Evolutionary conservation across 2,797 vertebrate genomes (phyloP).

Genomic region (Falco cherrug): DNA sequence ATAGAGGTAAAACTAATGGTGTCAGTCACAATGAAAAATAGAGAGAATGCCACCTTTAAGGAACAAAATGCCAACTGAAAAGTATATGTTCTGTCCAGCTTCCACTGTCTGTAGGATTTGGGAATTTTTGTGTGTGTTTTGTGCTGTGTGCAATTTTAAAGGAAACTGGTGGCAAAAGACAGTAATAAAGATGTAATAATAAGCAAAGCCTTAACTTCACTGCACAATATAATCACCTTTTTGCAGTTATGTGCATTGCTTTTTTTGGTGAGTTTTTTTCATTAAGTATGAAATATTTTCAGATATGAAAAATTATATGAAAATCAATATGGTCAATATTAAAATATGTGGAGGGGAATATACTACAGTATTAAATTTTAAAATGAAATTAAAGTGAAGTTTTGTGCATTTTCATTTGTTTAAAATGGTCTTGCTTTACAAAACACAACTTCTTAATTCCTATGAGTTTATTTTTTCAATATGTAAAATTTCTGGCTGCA

Average conservation of each 20-base stretch:
- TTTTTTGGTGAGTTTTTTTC: background rate
- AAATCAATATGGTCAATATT: background rate
- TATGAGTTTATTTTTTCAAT: background rate
- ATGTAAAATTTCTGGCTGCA: background rate
- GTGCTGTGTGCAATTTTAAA: background rate
- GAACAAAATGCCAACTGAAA: background rate
- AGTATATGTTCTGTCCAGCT: background rate
- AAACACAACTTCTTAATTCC: background rate
- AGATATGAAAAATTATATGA: background rate
- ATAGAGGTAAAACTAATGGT: background rate
- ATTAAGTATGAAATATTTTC: background rate
- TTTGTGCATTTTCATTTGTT: background rate
- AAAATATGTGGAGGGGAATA: background rate
- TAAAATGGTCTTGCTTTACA: background rate
- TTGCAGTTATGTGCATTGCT: background rate
- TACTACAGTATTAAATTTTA: background rate
- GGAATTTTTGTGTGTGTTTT: background rate
- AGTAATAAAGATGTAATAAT: background rate
- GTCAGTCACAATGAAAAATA: background rate
- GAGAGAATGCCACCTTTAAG: background rate
- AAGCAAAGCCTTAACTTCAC: background rate
- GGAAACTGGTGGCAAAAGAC: background rate
- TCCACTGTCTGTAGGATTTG: background rate
- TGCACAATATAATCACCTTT: background rate
- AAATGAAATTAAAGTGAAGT: background rate